These are phyloP conservation scores for Limonius californicus DNA, from an alignment of 1,140 invertebrate species.

Conservation along the genomic window DNA sequence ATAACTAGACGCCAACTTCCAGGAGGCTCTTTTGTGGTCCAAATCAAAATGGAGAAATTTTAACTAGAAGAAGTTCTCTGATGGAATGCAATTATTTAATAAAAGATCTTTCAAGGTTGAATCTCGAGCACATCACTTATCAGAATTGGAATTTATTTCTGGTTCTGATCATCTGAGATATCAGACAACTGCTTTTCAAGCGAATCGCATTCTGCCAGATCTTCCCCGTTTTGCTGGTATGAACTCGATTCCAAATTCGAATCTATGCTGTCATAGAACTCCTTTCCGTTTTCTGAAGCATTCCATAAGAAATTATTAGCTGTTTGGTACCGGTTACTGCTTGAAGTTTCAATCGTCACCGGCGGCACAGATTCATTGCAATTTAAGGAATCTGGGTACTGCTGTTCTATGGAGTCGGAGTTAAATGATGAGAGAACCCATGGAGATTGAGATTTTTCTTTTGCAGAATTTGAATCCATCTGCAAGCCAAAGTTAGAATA, in stretches of 20 bases:
- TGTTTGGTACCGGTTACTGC: conserved; percentile 47
- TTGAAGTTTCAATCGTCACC: conserved; percentile 41
- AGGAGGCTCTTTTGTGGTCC: too few relatives aligned
- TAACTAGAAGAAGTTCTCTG: not conserved
- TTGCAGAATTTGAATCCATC: conserved; percentile 35
- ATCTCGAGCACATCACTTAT: too few relatives aligned
- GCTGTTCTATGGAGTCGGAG: conserved; percentile 26
- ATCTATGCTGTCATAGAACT: conserved; percentile 56
- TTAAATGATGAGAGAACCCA: conserved; percentile 50
- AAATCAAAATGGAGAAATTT: too few relatives aligned
- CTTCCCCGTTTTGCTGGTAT: conserved; percentile 49
- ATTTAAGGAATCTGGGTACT: conserved; percentile 42
- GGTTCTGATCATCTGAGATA: conserved; percentile 26
- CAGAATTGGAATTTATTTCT: too few relatives aligned
- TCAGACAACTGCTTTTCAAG: conserved; percentile 46
- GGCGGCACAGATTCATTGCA: conserved; percentile 33
- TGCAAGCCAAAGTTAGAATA: conserved; percentile 7
- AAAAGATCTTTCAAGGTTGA: too few relatives aligned
- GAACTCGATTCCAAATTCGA: conserved; percentile 47
- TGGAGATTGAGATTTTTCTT: conserved; percentile 47
- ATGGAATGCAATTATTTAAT: conserved; percentile 3
- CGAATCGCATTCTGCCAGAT: conserved; percentile 55
- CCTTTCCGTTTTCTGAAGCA: conserved; percentile 26
- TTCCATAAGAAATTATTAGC: conserved; percentile 47
- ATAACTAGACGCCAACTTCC: too few relatives aligned